phyloP scores from a whole-genome alignment of 2,888 invertebrate genomes.

The Scotopteryx bipunctaria region DNA sequence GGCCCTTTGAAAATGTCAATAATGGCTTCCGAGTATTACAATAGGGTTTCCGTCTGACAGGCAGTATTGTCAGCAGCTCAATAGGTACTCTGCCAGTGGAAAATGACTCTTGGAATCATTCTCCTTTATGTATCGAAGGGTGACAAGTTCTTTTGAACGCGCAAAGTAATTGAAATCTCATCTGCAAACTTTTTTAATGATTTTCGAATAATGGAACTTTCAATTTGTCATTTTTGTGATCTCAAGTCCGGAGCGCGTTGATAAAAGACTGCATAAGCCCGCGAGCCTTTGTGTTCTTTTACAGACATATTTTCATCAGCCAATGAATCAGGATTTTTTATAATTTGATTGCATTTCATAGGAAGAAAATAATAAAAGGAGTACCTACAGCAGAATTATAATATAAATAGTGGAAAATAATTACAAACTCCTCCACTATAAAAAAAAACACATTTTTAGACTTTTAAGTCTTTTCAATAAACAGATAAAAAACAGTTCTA shows the following conservation, averaged over 20 bases:
- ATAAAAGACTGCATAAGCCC: conserved; percentile 6
- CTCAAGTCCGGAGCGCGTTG: background rate
- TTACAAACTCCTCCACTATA: too few species aligned
- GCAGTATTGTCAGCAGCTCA: conserved; percentile 70
- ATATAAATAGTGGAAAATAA: too few species aligned
- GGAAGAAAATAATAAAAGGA: too few species aligned
- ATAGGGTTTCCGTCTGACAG: conserved; percentile 73
- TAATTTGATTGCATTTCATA: background rate
- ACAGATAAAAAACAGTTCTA: too few species aligned
- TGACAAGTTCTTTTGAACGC: conserved; percentile 62
- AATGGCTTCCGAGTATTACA: conserved; percentile 78
- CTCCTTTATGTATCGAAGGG: conserved; percentile 65
- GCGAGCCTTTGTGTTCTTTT: conserved; percentile 1
- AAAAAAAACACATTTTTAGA: too few species aligned
- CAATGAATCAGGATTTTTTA: background rate
- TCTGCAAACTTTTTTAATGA: conserved; percentile 39
- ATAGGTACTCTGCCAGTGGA: conserved; percentile 67
- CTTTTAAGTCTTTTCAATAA: too few species aligned
- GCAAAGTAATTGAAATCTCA: conserved; percentile 61
- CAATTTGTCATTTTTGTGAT: conserved; percentile 8
- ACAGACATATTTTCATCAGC: background rate
- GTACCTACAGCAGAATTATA: too few species aligned
- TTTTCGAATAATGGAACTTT: conserved; percentile 18
- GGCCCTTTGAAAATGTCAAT: conserved; percentile 78
- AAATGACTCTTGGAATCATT: conserved; percentile 73